A percentile compares a stretch with the other conserved stretches of the same genome.
phyloP scores from a whole-genome alignment of 1,140 invertebrate genomes.

The Phenacoccus solenopsis region DNA sequence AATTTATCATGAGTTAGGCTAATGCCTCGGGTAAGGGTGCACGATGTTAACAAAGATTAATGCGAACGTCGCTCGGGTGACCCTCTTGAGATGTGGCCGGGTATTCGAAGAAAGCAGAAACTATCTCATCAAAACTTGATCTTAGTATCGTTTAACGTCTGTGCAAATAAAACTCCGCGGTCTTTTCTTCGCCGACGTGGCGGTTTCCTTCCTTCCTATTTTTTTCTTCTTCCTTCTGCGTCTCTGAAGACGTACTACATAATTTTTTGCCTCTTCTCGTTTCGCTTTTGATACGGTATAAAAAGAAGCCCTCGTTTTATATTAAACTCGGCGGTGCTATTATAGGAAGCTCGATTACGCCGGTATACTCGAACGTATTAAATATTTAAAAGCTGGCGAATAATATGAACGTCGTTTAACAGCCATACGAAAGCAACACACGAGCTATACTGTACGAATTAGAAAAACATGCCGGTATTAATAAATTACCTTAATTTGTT shows the following conservation, averaged over 20 bases:
- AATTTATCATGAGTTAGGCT: background rate
- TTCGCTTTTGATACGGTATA: no score
- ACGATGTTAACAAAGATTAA: background rate
- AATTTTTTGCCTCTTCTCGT: no score
- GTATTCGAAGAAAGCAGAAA: background rate
- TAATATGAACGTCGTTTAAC: background rate
- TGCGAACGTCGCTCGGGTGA: background rate
- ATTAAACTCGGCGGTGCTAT: background rate
- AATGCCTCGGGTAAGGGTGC: background rate
- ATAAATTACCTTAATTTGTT: background rate
- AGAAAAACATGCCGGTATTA: conserved; percentile 1
- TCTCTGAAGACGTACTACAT: no score
- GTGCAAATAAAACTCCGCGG: background rate
- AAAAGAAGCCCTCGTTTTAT: no score
- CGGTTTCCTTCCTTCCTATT: no score
- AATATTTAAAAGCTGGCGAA: background rate
- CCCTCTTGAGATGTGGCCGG: background rate
- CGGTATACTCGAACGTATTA: background rate
- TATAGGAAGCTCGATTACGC: background rate
- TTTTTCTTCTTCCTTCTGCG: no score
- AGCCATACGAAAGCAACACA: no score
- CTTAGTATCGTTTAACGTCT: background rate
- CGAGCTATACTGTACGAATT: background rate
- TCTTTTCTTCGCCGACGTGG: background rate
- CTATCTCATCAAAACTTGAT: background rate